Conservation (phyloP, 2,113 vertebrate species). For the Gadus macrocephalus region DNA sequence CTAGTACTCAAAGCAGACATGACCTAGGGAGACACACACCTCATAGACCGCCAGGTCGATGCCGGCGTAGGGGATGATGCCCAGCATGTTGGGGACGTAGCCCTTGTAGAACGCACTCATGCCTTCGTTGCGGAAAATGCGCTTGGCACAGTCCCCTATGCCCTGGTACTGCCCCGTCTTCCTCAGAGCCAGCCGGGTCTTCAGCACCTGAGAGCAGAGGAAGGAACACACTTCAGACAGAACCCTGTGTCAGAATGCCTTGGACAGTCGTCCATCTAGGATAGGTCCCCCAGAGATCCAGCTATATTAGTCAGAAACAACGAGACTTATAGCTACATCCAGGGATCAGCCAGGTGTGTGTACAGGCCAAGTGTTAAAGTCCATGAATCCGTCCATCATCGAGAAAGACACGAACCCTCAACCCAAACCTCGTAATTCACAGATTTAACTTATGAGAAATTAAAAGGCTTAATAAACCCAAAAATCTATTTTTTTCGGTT, state of each 20-base stretch:
- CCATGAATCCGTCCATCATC: too few relatives aligned
- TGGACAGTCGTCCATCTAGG: too few relatives aligned
- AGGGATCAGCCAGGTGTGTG: too few relatives aligned
- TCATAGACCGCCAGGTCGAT: constrained; percentile 96
- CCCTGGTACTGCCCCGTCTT: constrained; percentile 88
- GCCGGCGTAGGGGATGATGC: constrained; percentile 94
- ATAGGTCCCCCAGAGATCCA: too few relatives aligned
- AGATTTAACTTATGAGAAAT: too few relatives aligned
- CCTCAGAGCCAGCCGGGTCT: constrained; percentile 88
- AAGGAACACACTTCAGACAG: constrained; percentile 8
- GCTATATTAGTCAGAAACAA: too few relatives aligned
- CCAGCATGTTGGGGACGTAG: constrained; percentile 92
- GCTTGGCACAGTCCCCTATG: constrained; percentile 84
- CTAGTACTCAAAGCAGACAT: background rate
- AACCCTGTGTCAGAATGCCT: background rate
- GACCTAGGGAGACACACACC: constrained; percentile 59
- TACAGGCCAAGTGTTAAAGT: too few relatives aligned
- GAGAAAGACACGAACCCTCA: too few relatives aligned
- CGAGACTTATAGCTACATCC: background rate
- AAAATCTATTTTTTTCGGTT: too few relatives aligned
- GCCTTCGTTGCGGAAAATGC: constrained; percentile 83
- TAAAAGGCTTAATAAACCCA: too few relatives aligned
- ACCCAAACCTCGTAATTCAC: too few relatives aligned
- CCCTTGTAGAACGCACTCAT: constrained; percentile 91
- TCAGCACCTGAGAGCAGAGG: constrained; percentile 79